phyloP scores from a whole-genome alignment of 2,797 vertebrate genomes.

The Ciconia nigra region DNA sequence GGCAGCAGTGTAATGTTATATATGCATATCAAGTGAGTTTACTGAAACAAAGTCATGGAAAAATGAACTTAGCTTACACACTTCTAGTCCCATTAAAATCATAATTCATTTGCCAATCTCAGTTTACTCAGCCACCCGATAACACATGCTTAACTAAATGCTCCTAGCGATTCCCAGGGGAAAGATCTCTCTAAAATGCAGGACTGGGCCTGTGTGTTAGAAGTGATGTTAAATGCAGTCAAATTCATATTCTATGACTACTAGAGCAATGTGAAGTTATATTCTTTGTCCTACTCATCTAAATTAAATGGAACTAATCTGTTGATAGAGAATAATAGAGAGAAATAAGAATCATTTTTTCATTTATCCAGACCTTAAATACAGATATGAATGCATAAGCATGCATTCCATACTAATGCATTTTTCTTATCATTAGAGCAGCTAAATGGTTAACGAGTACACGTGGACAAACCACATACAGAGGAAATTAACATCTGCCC shows the following conservation, averaged over 20 bases:
- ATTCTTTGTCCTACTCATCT: background rate
- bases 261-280: background rate
- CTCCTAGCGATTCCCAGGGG: background rate
- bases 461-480: background rate
- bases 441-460: background rate
- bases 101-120: background rate
- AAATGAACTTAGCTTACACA: conserved; percentile 27
- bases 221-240: background rate
- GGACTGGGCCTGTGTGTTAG: background rate
- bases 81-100: conserved; percentile 35
- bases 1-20: background rate
- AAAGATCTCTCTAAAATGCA: background rate
- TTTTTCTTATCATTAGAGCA: background rate
- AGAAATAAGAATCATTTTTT: background rate
- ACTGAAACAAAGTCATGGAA: background rate
- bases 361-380: background rate
- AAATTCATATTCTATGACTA: background rate
- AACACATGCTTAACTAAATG: background rate
- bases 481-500: background rate
- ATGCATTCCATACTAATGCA: background rate
- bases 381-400: background rate
- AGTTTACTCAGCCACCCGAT: background rate
- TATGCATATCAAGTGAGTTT: conserved; percentile 9
- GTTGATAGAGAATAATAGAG: background rate
- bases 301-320: background rate